Conservation (phyloP, 2,113 vertebrate genomes). For the Sebastes fasciatus region DNA sequence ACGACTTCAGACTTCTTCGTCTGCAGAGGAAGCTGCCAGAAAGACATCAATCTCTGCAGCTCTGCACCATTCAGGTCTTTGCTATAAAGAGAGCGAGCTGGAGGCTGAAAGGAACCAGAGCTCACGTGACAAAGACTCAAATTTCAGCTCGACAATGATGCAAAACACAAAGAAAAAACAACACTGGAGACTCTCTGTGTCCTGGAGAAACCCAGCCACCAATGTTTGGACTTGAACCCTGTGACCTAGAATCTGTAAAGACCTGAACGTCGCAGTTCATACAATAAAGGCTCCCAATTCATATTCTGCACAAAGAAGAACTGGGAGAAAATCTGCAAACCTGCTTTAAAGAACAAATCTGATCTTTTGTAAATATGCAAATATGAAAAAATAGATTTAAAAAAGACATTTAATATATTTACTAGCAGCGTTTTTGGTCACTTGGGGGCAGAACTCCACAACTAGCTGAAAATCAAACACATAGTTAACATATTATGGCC, state of each 20-base stretch:
- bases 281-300: not conserved
- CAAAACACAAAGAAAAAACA: constrained; percentile 10
- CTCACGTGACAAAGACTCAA: constrained; percentile 5
- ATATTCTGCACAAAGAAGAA: not conserved
- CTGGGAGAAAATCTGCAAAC: not conserved
- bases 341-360: not conserved
- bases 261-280: not conserved
- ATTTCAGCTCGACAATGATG: constrained; percentile 6
- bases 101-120: not conserved
- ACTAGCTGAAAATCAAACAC: not conserved
- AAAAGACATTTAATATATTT: not conserved
- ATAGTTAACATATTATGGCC: not conserved
- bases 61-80: not conserved
- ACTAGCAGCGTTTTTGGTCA: not conserved
- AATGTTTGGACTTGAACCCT: not conserved
- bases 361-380: not conserved
- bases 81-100: not conserved
- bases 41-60: not conserved
- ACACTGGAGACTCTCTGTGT: not conserved
- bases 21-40: not conserved
- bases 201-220: no score
- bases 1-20: not conserved
- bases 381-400: not conserved
- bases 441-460: not conserved
- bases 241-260: not conserved